These are phyloP conservation scores for Sinella curviseta DNA, from an alignment of 1,140 invertebrate genomes.

Conservation along the genomic window DNA sequence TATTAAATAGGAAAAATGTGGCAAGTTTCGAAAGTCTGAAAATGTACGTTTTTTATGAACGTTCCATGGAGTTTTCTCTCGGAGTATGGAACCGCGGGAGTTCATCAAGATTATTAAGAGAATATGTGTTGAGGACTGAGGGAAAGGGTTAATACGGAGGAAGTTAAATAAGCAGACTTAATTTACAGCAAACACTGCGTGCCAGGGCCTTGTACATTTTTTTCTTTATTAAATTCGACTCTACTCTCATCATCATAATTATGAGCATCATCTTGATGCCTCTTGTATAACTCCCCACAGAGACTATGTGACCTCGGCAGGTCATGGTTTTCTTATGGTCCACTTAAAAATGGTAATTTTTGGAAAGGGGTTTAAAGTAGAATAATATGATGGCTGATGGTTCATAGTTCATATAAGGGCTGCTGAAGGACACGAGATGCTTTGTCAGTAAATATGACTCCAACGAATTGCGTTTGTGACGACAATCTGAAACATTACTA, in stretches of 20 bases:
- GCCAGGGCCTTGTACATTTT: not conserved
- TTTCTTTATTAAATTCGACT: not conserved
- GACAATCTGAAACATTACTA: not conserved
- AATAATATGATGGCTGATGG: not conserved
- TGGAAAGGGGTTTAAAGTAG: not conserved
- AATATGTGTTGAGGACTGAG: not conserved
- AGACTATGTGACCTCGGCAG: not conserved
- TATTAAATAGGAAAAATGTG: not conserved
- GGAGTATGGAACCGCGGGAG: not conserved
- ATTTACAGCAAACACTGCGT: not conserved
- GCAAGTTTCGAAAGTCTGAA: not conserved
- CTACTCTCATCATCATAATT: not conserved
- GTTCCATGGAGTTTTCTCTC: not conserved
- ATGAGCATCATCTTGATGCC: not conserved
- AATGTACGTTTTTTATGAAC: not conserved
- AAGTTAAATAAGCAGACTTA: constrained; percentile 19
- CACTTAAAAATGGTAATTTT: constrained; percentile 15
- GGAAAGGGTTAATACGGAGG: constrained; percentile 9
- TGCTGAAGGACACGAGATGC: not conserved
- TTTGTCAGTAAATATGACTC: not conserved
- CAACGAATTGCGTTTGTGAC: not conserved
- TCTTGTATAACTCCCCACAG: not conserved
- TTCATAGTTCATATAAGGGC: too few species aligned
- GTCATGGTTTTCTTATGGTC: not conserved
- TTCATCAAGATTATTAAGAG: constrained; percentile 16